These are phyloP conservation scores for Embidobia sp. DNA, from an alignment of 2,888 invertebrate genomes.

Conservation along the genomic window DNA sequence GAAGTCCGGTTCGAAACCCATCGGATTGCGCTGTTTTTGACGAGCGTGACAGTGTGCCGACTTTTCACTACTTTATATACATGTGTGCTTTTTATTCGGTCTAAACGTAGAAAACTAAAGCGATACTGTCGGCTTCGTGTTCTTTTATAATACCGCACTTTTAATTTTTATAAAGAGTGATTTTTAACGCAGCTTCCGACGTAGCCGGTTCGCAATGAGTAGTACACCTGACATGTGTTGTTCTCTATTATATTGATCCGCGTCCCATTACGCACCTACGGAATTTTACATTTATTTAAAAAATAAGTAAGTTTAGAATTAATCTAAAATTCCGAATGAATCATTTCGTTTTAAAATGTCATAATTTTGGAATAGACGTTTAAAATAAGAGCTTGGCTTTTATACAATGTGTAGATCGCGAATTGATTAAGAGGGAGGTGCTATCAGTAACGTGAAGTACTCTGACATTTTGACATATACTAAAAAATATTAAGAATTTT, in stretches of 20 bases:
- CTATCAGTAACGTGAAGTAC: background rate
- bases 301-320: constrained; percentile 42
- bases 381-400: too few relatives aligned
- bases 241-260: constrained; percentile 77
- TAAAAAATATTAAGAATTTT: too few relatives aligned
- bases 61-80: constrained; percentile 70
- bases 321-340: background rate
- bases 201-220: constrained; percentile 52
- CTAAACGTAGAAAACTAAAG: constrained; percentile 16
- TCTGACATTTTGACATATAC: constrained; percentile 8
- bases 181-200: constrained; percentile 7
- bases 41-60: constrained; percentile 67
- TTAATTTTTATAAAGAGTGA: too few relatives aligned
- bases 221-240: constrained; percentile 74
- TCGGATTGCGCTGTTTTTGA: constrained; percentile 67
- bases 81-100: constrained; percentile 49
- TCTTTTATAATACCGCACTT: constrained; percentile 13
- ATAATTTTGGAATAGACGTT: too few relatives aligned
- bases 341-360: background rate
- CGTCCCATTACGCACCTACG: constrained; percentile 70
- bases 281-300: constrained; percentile 67
- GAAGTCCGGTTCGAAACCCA: constrained; percentile 69
- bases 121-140: constrained; percentile 64
- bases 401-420: too few relatives aligned
- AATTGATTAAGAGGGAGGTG: background rate